Conservation (phyloP, 1,140 invertebrate species). For the Panulirus ornatus region DNA sequence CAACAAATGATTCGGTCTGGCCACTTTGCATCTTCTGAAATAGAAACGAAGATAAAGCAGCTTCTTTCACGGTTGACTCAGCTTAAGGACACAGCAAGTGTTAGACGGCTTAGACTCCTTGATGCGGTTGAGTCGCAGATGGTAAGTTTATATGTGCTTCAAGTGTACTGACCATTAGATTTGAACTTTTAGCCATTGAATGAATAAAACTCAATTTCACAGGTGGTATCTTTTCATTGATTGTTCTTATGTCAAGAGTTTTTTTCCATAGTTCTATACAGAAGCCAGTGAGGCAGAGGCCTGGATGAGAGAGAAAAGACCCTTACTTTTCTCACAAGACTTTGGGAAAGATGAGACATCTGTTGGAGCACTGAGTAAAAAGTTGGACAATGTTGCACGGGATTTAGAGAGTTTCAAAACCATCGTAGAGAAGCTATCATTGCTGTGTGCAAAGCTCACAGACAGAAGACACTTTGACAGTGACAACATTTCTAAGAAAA, state of each 20-base stretch:
- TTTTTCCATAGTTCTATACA: slow-evolving; percentile 85
- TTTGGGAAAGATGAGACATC: slow-evolving; percentile 93
- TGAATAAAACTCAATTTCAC: background rate
- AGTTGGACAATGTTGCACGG: slow-evolving; percentile 88
- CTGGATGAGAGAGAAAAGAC: slow-evolving; percentile 92
- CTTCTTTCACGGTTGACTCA: slow-evolving; percentile 83
- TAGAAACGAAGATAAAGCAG: slow-evolving; percentile 84
- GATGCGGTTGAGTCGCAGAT: slow-evolving; percentile 92
- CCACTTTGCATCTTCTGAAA: slow-evolving; percentile 88
- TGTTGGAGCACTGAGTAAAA: slow-evolving; percentile 86
- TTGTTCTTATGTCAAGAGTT: background rate
- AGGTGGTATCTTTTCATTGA: background rate
- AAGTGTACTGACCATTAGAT: background rate
- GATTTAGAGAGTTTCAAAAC: slow-evolving; percentile 87
- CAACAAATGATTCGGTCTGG: slow-evolving; percentile 88
- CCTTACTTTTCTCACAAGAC: slow-evolving; percentile 86
- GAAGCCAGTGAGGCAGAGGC: slow-evolving; percentile 91
- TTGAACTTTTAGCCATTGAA: background rate
- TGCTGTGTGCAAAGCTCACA: slow-evolving; percentile 83
- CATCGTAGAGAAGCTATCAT: slow-evolving; percentile 84
- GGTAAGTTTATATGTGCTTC: slow-evolving; percentile 78
- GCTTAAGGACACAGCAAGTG: slow-evolving; percentile 85
- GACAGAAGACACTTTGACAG: slow-evolving; percentile 89
- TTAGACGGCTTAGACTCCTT: slow-evolving; percentile 84
- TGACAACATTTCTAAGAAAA: slow-evolving; percentile 82